phyloP scores from a whole-genome alignment of 2,113 vertebrate genomes.

The Burhinus bistriatus region DNA sequence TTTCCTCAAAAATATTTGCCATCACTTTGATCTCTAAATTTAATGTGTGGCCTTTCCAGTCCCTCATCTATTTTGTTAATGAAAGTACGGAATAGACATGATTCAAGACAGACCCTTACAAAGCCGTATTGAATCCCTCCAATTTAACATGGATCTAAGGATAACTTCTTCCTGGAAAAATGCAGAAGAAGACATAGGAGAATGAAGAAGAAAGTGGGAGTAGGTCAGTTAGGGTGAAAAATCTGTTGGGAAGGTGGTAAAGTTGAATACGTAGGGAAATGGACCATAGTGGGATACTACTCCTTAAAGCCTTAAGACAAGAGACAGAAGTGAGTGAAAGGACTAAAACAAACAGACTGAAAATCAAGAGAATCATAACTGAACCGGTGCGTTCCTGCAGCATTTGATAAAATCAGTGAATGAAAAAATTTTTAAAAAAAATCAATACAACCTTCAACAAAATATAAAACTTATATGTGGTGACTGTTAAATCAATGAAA shows the following conservation, averaged over 20 bases:
- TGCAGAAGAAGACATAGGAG: not conserved
- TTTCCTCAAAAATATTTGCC: not conserved
- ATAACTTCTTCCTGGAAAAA: not conserved
- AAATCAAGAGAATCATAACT: not conserved
- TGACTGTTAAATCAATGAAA: not conserved
- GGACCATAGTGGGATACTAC: not conserved
- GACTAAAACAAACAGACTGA: not conserved
- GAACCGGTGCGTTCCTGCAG: not conserved
- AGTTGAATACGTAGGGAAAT: not conserved
- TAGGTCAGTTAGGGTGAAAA: not conserved
- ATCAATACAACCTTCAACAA: not conserved
- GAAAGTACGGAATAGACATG: not conserved
- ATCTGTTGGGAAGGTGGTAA: rapidly evolving
- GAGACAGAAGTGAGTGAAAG: not conserved
- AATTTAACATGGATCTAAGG: not conserved
- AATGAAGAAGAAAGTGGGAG: not conserved
- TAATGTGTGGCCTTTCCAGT: not conserved
- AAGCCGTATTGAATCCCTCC: not conserved
- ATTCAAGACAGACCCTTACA: not conserved
- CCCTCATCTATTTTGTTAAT: not conserved
- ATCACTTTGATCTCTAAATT: not conserved
- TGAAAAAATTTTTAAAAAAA: not conserved
- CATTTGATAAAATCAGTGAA: not conserved
- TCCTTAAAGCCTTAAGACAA: not conserved
- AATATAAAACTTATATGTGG: not conserved